Base-by-base conservation (phyloP, 2,797 vertebrate species). In the Xenopus petersii region DNA sequence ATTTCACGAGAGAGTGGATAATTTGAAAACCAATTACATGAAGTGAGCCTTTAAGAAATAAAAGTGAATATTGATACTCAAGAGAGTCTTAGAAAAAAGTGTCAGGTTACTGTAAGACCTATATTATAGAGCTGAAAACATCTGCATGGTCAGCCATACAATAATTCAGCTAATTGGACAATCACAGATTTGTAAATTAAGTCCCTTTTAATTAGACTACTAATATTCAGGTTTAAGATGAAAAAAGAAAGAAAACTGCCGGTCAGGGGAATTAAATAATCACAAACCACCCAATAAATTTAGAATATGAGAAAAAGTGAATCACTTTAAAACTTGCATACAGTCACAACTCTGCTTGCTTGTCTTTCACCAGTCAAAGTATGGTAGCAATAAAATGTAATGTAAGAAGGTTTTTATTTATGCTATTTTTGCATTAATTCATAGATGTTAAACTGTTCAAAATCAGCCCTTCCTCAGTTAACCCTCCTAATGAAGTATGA, bases 71-170 rank as follows among this genome's bases (percentile, higher is more conserved):
- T 36, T 36, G 87, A 84, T 85, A 86, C 75, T 86, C 83, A 83
- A 85, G 83, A 88, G 88, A 87, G 88, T 89, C 84, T 89, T 85
- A 88, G 83, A 81, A 11, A 85, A 88, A 84, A 1, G 70, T 86
- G 86, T 88, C 88, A 89, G 89, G 87, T 90, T 88, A 88, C 86
- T 84, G 88, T 49, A 91, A 91, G 89, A 90, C 90, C 90, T 92
- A 89, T 87, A 84, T 84, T 84, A 87, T 89, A 21, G 21, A 21
- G 21, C 21, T 21, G 21, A 21, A 21, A 21, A 21, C 21, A 21
- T 21, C 21, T 21, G 21, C 21, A 21, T 21, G 21, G 21, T 21
- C 21, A 88, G 88, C 86, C 86, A 79, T 83, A 86, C 87, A 89
- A 86, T 73, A 78, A 82, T 77, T 86, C 84, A 86, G 90, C 87